Evolutionary conservation across 2,113 vertebrate genomes (phyloP), one percentile per base, ranked within the genome.

Genomic region (Willisornis vidua): DNA sequence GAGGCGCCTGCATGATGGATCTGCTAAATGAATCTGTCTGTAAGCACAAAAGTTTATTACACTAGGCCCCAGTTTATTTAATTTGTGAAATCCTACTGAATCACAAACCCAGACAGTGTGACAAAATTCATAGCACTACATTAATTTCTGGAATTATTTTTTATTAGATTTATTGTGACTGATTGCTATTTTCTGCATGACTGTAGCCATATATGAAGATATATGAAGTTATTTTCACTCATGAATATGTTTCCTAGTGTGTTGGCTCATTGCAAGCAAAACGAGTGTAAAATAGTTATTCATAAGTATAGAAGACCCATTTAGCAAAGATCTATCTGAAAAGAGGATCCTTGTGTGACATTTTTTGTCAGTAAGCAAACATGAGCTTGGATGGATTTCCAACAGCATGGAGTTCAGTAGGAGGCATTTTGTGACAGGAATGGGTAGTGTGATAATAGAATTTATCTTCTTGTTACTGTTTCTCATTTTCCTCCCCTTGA

Each of bases 81-180:
- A 90, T 94, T 94, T 78, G 52, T 81, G 39, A 94, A 95, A 94
- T 85, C 62, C 41, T 92, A 52, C 65, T 89, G 76, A 90, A 89
- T 87, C 61, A 84, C 39, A 86, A 77, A 89, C 33, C 26, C 63
- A 95, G 91, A 63, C 35, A 92, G 86, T 72, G 81, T 92, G 70
- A 87, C 57, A 94, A 90, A 94, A 96, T 72, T 91, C 77, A 65
- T 75, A 91, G 54, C 35, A 61, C 49, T 94, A 57, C 35, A 52
- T 75, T 89, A 0, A n/a, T 78, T 93, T 67, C 72, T 89, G 48
- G 8, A 10, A 59, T 84, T 73, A 67, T 68, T 86, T 74, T 89
- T 67, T 63, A 72, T 61, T 92, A 37, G 52, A 72, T 93, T 72
- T 87, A 75, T 94, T 90, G n/a, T 75, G 66, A 92, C 45, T 39